Percentiles rank a stretch among this genome's conserved stretches.
These are phyloP conservation scores for Oscheius sp. DNA, from an alignment of 2,888 invertebrate genomes.

Conservation along the genomic window DNA sequence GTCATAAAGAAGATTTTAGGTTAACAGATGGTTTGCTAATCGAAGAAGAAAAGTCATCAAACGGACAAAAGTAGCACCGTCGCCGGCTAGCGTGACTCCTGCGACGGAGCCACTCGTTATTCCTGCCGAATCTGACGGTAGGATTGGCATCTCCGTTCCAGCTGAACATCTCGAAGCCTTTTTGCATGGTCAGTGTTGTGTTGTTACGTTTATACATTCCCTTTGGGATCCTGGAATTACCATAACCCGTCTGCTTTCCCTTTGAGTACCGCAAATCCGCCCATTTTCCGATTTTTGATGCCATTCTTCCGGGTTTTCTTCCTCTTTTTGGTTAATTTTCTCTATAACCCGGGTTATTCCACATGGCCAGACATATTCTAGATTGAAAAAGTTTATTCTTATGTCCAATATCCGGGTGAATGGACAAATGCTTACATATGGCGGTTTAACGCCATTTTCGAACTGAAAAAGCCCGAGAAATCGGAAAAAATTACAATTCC, in stretches of 20 bases:
- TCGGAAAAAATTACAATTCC: no score
- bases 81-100: constrained; percentile 16
- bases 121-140: constrained; percentile 16
- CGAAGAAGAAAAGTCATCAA: constrained; percentile 51
- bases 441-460: no score
- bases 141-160: constrained; percentile 5
- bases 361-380: no score
- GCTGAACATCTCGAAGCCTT: constrained; percentile 4
- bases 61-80: constrained; percentile 27
- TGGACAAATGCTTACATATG: no score
- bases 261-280: not conserved
- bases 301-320: not conserved
- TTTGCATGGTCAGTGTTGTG: constrained; percentile 28
- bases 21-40: constrained; percentile 57
- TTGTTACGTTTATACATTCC: not conserved
- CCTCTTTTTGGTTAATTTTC: no score
- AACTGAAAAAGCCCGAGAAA: no score
- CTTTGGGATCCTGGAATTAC: not conserved
- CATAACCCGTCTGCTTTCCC: no score
- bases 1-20: constrained; percentile 37
- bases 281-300: not conserved
- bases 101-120: not conserved
- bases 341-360: no score
- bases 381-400: no score
- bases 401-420: no score